Percentiles rank a stretch among this genome's conserved stretches.
Evolutionary conservation across 2,113 vertebrate genomes (phyloP).

Genomic region (Diglossa brunneiventris): DNA sequence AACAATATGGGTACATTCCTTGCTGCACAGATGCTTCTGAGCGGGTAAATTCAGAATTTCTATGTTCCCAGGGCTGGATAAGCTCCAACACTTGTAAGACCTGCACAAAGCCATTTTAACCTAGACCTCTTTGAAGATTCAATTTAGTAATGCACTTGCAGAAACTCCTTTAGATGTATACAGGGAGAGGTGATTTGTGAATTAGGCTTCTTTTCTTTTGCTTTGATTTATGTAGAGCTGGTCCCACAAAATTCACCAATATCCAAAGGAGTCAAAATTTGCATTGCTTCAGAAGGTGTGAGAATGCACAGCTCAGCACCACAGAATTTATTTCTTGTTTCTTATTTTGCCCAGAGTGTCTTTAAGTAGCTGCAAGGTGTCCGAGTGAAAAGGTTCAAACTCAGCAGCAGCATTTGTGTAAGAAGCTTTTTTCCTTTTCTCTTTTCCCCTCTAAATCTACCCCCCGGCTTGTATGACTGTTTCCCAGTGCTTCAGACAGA

Average conservation of each 20-base stretch:
- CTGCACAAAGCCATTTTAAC: background rate
- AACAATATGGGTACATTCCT: background rate
- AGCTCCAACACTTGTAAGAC: background rate
- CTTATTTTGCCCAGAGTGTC: background rate
- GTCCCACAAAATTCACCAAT: background rate
- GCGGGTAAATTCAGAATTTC: background rate
- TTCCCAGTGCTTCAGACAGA: slow-evolving; percentile 1
- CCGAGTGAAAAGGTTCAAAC: background rate
- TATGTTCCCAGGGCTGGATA: background rate
- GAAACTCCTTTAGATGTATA: background rate
- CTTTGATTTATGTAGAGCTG: background rate
- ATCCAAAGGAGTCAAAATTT: background rate
- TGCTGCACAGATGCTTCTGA: background rate
- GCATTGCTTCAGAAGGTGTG: background rate
- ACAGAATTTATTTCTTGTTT: background rate
- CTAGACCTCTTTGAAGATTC: background rate
- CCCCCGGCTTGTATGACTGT: background rate
- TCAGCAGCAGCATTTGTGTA: background rate
- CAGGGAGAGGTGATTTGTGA: background rate
- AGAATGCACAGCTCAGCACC: background rate
- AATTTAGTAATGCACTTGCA: background rate
- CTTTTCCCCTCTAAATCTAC: background rate
- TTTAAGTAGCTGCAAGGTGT: background rate
- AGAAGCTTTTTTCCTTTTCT: background rate
- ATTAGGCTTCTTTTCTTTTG: background rate